Percentiles rank a stretch among this genome's conserved stretches.
Conservation (phyloP, 2,797 vertebrate genomes). For the Xerus rutilus region DNA sequence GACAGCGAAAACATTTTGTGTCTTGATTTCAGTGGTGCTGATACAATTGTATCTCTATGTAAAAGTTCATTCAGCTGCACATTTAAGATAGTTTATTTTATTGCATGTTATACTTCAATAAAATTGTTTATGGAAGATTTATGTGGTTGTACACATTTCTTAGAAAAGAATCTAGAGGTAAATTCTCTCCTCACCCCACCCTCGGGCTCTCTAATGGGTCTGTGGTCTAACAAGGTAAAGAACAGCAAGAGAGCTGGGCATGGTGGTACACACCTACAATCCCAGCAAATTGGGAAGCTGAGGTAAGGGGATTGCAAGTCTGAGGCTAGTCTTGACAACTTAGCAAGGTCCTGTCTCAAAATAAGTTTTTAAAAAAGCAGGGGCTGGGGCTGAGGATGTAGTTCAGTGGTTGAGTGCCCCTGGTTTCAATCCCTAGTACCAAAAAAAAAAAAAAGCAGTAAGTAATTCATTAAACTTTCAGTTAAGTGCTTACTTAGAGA, state of each 20-base stretch:
- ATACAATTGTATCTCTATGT: not conserved
- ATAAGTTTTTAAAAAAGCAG: too few relatives aligned
- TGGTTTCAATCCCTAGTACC: too few relatives aligned
- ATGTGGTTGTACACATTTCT: not conserved
- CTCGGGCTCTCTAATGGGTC: not conserved
- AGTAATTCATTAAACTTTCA: conserved; percentile 45
- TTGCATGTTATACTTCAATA: not conserved
- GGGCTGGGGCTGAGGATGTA: too few relatives aligned
- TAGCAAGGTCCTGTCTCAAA: too few relatives aligned
- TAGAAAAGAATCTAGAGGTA: not conserved
- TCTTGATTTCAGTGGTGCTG: not conserved
- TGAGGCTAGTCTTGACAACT: too few relatives aligned
- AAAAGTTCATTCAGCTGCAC: not conserved
- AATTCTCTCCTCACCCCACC: not conserved
- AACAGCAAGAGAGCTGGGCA: not conserved
- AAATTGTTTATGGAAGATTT: conserved; percentile 29
- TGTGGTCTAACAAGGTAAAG: not conserved
- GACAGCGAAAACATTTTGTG: not conserved
- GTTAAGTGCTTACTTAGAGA: not conserved
- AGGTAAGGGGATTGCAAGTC: too few relatives aligned
- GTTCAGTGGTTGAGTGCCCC: too few relatives aligned
- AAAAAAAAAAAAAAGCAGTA: not conserved
- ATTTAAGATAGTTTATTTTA: not conserved
- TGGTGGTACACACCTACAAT: too few relatives aligned
- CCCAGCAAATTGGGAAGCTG: too few relatives aligned